phyloP scores from a whole-genome alignment of 2,797 vertebrate species.

The Chelonia mydas region DNA sequence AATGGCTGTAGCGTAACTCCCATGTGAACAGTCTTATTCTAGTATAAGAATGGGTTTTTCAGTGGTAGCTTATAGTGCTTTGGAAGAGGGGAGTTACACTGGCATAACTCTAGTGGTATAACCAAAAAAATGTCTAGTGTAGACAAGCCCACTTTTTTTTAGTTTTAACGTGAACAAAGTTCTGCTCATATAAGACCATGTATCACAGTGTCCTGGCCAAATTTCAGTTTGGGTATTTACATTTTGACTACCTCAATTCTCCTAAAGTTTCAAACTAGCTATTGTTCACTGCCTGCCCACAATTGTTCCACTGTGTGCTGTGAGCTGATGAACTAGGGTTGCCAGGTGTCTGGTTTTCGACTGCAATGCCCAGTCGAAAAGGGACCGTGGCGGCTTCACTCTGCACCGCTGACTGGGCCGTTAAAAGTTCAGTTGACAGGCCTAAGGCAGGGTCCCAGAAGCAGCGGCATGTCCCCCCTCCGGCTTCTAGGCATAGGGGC shows the following conservation, averaged over 20 bases:
- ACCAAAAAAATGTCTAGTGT: background rate
- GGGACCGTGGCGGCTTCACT: too few species aligned
- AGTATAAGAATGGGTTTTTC: background rate
- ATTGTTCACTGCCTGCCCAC: background rate
- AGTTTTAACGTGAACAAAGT: too few species aligned
- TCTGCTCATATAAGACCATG: background rate
- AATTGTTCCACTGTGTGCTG: too few species aligned
- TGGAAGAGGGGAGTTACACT: slow-evolving; percentile 22
- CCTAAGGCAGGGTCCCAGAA: too few species aligned
- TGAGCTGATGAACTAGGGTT: too few species aligned
- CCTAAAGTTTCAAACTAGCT: background rate
- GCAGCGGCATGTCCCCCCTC: too few species aligned
- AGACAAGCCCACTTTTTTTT: background rate
- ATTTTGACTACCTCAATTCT: background rate
- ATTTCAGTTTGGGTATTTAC: slow-evolving; percentile 32
- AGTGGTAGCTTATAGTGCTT: background rate
- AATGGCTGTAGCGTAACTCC: background rate
- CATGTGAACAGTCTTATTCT: background rate
- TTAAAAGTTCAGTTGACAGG: too few species aligned
- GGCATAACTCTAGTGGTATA: slow-evolving; percentile 5
- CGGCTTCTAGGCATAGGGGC: too few species aligned
- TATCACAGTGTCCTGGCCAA: background rate
- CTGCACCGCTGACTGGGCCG: too few species aligned
- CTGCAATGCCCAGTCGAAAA: too few species aligned
- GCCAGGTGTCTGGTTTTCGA: too few species aligned